phyloP scores from a whole-genome alignment of 2,113 vertebrate species.

The Halcyon malimbica region DNA sequence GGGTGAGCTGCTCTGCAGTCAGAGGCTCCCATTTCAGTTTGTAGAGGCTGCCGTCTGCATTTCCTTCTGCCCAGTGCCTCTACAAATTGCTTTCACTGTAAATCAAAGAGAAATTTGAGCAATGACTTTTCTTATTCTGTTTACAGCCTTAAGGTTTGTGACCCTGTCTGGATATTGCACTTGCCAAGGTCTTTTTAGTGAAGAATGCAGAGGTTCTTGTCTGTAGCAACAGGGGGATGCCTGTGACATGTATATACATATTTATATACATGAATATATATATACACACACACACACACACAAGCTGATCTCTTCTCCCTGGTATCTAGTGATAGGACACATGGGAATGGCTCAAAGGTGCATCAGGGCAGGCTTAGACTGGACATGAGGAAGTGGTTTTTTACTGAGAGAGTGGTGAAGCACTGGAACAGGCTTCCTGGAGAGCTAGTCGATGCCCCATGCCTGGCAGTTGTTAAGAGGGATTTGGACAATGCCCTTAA shows the following conservation, averaged over 20 bases:
- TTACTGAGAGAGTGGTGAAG: not conserved
- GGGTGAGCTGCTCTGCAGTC: not conserved
- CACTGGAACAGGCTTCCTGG: not conserved
- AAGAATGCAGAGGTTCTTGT: not conserved
- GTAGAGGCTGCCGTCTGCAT: not conserved
- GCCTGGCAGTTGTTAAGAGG: not conserved
- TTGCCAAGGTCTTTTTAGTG: not conserved
- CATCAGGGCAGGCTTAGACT: not conserved
- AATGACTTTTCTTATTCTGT: not conserved
- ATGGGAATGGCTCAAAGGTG: not conserved
- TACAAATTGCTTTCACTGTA: not conserved
- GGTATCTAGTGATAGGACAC: rapidly evolving
- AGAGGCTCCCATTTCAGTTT: not conserved
- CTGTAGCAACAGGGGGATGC: not conserved
- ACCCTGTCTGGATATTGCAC: not conserved
- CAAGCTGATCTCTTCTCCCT: not conserved
- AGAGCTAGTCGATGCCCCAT: not conserved
- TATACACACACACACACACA: too few species aligned
- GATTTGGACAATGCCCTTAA: not conserved
- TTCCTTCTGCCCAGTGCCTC: not conserved
- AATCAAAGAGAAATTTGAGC: not conserved
- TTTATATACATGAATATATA: rapidly evolving
- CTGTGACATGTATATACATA: rapidly evolving
- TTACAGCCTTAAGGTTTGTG: not conserved
- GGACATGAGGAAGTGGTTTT: not conserved